These are phyloP conservation scores for Digitonthophagus gazella DNA, from an alignment of 2,888 invertebrate species.

Conservation along the genomic window DNA sequence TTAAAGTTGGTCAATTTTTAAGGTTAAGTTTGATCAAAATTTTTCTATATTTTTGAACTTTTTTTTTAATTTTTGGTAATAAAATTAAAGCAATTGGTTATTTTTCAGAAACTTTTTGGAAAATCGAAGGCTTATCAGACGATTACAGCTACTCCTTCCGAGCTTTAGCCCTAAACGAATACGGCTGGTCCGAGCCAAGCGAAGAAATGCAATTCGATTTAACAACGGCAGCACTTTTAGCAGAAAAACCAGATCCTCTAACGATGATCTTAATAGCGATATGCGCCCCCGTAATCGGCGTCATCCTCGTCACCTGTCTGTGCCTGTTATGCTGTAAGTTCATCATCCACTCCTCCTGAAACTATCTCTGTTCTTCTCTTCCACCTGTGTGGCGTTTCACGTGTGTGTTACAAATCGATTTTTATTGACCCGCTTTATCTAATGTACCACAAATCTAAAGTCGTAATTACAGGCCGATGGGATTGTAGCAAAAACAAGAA, in stretches of 20 bases:
- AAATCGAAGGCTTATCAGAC: conserved; percentile 65
- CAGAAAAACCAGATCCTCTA: conserved; percentile 55
- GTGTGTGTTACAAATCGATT: neutral
- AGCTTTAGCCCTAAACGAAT: conserved; percentile 74
- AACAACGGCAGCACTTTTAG: conserved; percentile 49
- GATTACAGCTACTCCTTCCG: conserved; percentile 65
- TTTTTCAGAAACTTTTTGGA: conserved; percentile 72
- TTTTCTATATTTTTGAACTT: neutral
- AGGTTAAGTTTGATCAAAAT: too few relatives aligned
- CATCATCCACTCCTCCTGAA: neutral
- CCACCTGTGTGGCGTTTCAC: neutral
- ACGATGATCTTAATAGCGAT: conserved; percentile 61
- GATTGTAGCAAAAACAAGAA: conserved; percentile 67
- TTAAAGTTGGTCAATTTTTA: too few relatives aligned
- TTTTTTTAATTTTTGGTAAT: neutral
- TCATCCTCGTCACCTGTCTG: conserved; percentile 50
- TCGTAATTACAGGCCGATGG: conserved; percentile 32
- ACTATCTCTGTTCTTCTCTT: neutral
- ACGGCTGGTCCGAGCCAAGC: conserved; percentile 82
- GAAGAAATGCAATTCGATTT: conserved; percentile 62
- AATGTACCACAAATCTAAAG: conserved; percentile 6
- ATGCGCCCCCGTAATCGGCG: conserved; percentile 58
- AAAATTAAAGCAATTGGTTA: too few relatives aligned
- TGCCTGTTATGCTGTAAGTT: conserved; percentile 55
- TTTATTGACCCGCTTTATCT: neutral